Percentiles rank a stretch among this genome's conserved stretches.
Evolutionary conservation across 2,113 vertebrate species (phyloP).

Genomic region (Zosterops borbonicus): DNA sequence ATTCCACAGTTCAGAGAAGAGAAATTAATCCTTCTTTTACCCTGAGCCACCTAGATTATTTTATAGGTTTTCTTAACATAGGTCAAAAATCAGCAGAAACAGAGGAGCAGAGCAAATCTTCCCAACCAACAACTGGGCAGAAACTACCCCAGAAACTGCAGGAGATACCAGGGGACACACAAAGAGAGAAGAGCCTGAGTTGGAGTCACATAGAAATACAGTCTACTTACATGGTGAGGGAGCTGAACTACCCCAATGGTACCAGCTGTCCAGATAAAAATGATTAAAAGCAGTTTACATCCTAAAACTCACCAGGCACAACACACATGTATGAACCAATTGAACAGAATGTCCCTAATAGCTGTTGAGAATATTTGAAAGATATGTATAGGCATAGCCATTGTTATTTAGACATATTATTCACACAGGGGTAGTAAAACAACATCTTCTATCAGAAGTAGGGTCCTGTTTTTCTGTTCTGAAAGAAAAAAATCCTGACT

Average conservation of each 20-base stretch:
- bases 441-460: slow-evolving; percentile 21
- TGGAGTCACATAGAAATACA: neutral
- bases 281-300: neutral
- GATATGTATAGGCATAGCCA: neutral
- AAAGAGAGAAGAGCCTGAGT: neutral
- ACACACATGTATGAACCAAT: neutral
- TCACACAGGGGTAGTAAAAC: slow-evolving; percentile 19
- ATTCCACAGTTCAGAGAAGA: neutral
- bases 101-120: neutral
- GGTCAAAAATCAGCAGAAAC: neutral
- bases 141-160: neutral
- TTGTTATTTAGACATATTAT: slow-evolving; percentile 34
- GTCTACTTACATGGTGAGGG: neutral
- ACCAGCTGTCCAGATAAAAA: neutral
- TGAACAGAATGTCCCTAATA: neutral
- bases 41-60: neutral
- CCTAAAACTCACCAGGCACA: neutral
- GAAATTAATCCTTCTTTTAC: neutral
- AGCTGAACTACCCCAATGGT: neutral
- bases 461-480: neutral
- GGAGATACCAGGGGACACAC: neutral
- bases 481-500: slow-evolving; percentile 39
- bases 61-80: neutral
- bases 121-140: neutral
- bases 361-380: slow-evolving; percentile 18